Base-by-base conservation (phyloP, 2,888 invertebrate species). In the Ernsta delagoae region DNA sequence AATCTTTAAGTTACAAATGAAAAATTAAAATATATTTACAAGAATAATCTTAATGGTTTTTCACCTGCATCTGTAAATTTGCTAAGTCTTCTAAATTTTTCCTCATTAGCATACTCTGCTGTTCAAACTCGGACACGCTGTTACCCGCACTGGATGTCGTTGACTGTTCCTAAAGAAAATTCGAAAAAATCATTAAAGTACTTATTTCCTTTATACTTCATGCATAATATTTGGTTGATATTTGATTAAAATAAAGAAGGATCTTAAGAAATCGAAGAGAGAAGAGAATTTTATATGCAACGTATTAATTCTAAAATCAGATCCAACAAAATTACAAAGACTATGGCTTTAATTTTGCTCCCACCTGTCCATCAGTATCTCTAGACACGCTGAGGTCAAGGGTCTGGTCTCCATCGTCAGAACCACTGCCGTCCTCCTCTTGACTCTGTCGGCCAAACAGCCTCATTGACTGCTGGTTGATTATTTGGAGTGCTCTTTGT, bases 371-470 rank as follows among this genome's bases (percentile, higher is more conserved):
- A 79, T 94, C 94, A 16, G 86, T 86, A 73, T 94, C 94, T 74
- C 94, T 92, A 1, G 93, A 93, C 0, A 94, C 88, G 70, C 94
- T 94, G 2, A 94, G 79, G 73, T 94, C 94, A 45, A 94, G 81
- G 63, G 94, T 94, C 74, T 94, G 92, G 36, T 94, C 94, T 75
- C 93, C 94, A 79, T 94, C 94, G 76, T 93, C 93, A 76, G 94
- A 94, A 1, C 88, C 88, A 65, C 92, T 93, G 2, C 87, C 91
- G 48, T 94, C 93, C 67, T 94, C 94, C 36, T 94, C 92, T n/a
- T 87, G 88, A 65, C 79, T 78, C 73, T 89, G 90, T 75, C 89
- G 84, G 24, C 87, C 86, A 67, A 91, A 90, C 74, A 92, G 81
- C 75, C 93, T 86, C 89, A 92, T 85, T 0, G 92, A 91, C 75